These are phyloP conservation scores for Dryas iulia DNA, from an alignment of 1,140 invertebrate species.

Conservation along the genomic window DNA sequence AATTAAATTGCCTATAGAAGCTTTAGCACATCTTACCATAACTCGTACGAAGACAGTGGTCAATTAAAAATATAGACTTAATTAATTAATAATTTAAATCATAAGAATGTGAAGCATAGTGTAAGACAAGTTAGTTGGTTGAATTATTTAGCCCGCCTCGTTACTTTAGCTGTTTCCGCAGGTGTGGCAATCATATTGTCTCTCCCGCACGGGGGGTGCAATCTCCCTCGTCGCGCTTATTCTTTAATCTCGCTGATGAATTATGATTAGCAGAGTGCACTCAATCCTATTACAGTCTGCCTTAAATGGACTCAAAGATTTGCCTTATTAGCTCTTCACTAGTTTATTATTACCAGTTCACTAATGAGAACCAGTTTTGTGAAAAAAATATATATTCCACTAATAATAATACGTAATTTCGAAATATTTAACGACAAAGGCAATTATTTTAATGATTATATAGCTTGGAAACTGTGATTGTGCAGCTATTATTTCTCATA, in stretches of 20 bases:
- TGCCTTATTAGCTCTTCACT: slow-evolving; percentile 37
- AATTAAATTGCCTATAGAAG: too few species aligned
- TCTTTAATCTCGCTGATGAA: slow-evolving; percentile 80
- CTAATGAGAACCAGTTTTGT: neutral
- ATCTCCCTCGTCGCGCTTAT: slow-evolving; percentile 58
- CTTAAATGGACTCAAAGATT: slow-evolving; percentile 54
- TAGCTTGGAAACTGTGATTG: slow-evolving; percentile 18
- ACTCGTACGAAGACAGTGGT: too few species aligned
- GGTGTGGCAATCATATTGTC: slow-evolving; percentile 77
- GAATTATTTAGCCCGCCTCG: slow-evolving; percentile 76
- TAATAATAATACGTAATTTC: neutral
- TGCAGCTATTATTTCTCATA: slow-evolving; percentile 28
- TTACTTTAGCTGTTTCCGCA: slow-evolving; percentile 74
- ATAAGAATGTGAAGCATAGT: slow-evolving; percentile 47
- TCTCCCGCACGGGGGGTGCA: slow-evolving; percentile 49
- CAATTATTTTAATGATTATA: slow-evolving; percentile 14
- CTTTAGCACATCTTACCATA: neutral
- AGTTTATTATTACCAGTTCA: neutral
- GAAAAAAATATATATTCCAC: neutral
- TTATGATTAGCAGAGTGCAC: slow-evolving; percentile 79
- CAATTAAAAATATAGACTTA: neutral
- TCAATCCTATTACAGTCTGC: slow-evolving; percentile 70
- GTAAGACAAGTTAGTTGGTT: slow-evolving; percentile 49
- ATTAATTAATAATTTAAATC: neutral
- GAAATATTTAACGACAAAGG: slow-evolving; percentile 2